A percentile compares a stretch with the other conserved stretches of the same genome.
These are phyloP conservation scores for Hirudo medicinalis DNA, from an alignment of 1,140 invertebrate genomes.

Conservation along the genomic window DNA sequence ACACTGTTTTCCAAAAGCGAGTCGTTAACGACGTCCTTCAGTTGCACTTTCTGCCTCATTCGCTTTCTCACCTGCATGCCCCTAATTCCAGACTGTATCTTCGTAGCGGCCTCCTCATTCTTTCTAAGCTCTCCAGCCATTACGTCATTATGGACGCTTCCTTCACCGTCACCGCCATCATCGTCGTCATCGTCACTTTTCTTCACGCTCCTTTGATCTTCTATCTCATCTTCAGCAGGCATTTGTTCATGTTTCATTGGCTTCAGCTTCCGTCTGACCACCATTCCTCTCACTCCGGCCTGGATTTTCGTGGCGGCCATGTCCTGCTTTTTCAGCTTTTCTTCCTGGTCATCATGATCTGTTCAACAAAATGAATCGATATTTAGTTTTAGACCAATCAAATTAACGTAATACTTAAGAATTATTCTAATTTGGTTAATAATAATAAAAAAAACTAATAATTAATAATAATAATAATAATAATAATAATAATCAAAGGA, in stretches of 20 bases:
- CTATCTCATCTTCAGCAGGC: not conserved
- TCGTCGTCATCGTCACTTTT: not conserved
- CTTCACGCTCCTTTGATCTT: not conserved
- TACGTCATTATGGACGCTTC: not conserved
- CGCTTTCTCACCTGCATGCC: conserved; percentile 55
- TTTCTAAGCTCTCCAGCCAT: conserved; percentile 15
- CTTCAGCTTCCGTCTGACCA: conserved; percentile 1
- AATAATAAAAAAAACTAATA: too few relatives aligned
- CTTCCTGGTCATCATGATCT: not conserved
- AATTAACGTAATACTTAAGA: not conserved
- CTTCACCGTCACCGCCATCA: not conserved
- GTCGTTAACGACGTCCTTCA: not conserved
- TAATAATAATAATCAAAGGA: too few relatives aligned
- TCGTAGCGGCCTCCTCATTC: conserved; percentile 33
- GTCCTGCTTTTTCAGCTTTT: conserved; percentile 23
- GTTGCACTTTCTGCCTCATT: conserved; percentile 35
- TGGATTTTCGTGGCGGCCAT: conserved; percentile 50
- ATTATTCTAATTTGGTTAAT: not conserved
- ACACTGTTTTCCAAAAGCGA: not conserved
- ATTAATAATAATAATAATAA: not conserved
- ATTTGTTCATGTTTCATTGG: not conserved
- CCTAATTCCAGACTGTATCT: conserved; percentile 40
- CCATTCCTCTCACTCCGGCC: conserved; percentile 22
- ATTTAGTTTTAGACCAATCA: not conserved
- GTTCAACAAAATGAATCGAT: not conserved